phyloP scores from a whole-genome alignment of 2,797 vertebrate genomes.

The Loris lydekkerianus region DNA sequence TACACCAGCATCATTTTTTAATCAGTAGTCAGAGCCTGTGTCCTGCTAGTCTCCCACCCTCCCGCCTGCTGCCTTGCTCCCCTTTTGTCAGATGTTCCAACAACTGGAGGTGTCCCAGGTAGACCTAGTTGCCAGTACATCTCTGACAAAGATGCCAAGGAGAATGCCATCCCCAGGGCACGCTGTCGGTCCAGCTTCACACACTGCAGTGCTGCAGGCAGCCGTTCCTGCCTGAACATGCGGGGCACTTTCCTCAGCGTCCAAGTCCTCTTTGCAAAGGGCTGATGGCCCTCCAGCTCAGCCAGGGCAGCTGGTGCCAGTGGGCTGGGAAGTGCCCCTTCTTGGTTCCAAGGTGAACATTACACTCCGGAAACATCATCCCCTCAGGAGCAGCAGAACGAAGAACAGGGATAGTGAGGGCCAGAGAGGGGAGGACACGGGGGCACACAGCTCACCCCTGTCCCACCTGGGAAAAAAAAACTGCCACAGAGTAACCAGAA shows the following conservation, averaged over 20 bases:
- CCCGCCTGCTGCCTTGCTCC: fast-evolving
- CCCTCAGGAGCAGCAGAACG: not conserved
- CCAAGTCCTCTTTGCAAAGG: too few relatives aligned
- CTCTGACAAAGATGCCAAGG: fast-evolving
- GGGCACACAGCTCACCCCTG: not conserved
- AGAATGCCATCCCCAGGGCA: fast-evolving
- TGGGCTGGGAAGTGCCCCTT: not conserved
- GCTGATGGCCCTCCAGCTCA: not conserved
- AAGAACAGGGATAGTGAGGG: not conserved
- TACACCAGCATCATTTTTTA: too few relatives aligned
- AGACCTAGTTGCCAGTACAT: too few relatives aligned
- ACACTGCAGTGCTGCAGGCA: fast-evolving
- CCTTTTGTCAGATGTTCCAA: too few relatives aligned
- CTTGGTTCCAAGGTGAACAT: not conserved
- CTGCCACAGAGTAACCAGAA: not conserved
- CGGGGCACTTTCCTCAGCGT: too few relatives aligned
- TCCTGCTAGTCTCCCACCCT: not conserved
- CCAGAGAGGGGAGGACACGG: not conserved
- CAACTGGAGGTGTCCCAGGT: too few relatives aligned
- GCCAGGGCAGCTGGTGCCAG: not conserved
- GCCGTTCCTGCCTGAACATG: fast-evolving
- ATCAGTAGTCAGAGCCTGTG: not conserved
- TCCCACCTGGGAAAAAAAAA: not conserved
- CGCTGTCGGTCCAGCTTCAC: not conserved
- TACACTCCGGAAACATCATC: not conserved